Conservation (phyloP, 2,797 vertebrate species). For the Pteropus rufus region DNA sequence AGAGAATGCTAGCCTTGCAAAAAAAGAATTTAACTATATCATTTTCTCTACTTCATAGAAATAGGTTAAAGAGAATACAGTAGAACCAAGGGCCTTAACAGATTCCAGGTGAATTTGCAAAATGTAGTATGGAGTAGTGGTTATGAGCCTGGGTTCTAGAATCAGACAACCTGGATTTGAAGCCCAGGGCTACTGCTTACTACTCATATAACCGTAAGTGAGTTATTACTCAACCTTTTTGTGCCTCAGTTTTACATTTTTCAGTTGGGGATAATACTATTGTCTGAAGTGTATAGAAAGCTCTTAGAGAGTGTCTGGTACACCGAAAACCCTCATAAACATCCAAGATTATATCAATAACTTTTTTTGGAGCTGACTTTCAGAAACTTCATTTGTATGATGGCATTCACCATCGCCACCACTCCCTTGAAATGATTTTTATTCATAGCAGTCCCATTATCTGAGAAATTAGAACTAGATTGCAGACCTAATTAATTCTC, state of each 20-base stretch:
- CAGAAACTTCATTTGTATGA: neutral
- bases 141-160: neutral
- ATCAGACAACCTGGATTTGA: neutral
- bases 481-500: neutral
- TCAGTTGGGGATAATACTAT: neutral
- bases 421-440: neutral
- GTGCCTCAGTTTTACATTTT: neutral
- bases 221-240: neutral
- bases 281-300: neutral
- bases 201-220: neutral
- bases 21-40: neutral
- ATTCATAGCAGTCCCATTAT: neutral
- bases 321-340: neutral
- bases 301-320: neutral
- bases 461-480: neutral
- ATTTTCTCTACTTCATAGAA: neutral
- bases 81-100: neutral
- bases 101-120: neutral
- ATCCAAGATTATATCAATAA: neutral
- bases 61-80: neutral
- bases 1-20: neutral
- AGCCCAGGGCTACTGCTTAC: neutral
- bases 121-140: neutral
- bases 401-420: neutral
- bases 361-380: neutral